Percentiles rank a stretch among this genome's conserved stretches.
These are phyloP conservation scores for Luscinia luscinia DNA, from an alignment of 2,797 vertebrate species.

Conservation along the genomic window DNA sequence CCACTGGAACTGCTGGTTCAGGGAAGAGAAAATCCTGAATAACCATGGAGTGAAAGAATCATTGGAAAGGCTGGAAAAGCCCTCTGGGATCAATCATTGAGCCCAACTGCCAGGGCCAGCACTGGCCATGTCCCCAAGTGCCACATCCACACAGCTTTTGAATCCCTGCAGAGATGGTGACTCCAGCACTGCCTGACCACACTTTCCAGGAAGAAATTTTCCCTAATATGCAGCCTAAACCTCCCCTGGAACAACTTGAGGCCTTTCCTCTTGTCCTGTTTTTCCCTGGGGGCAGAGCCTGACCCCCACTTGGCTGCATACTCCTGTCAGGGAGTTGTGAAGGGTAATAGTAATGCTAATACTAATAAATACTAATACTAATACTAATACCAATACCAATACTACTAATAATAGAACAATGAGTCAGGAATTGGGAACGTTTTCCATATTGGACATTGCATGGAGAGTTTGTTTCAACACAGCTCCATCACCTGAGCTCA, in stretches of 20 bases:
- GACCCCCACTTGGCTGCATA: fast-evolving
- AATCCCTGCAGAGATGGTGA: too few relatives aligned
- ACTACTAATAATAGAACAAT: too few relatives aligned
- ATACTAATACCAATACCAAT: too few relatives aligned
- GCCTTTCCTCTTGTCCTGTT: not conserved
- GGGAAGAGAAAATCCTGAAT: not conserved
- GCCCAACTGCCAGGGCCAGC: not conserved
- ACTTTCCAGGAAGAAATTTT: not conserved
- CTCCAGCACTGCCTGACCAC: not conserved
- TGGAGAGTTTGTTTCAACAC: not conserved
- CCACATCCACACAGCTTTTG: not conserved
- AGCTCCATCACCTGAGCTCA: not conserved
- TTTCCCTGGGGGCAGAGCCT: not conserved
- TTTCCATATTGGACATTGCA: not conserved
- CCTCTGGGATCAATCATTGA: not conserved
- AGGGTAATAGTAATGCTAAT: too few relatives aligned
- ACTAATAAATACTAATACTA: not conserved
- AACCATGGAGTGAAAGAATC: not conserved
- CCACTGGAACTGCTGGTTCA: not conserved
- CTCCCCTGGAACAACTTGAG: not conserved
- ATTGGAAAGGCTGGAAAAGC: not conserved
- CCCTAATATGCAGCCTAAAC: not conserved
- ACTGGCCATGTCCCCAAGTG: not conserved
- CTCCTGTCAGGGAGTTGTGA: not conserved
- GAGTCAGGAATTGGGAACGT: not conserved